A percentile compares a stretch with the other conserved stretches of the same genome.
Evolutionary conservation across 2,888 invertebrate species (phyloP).

Genomic region (Pharmacophagus antenor): DNA sequence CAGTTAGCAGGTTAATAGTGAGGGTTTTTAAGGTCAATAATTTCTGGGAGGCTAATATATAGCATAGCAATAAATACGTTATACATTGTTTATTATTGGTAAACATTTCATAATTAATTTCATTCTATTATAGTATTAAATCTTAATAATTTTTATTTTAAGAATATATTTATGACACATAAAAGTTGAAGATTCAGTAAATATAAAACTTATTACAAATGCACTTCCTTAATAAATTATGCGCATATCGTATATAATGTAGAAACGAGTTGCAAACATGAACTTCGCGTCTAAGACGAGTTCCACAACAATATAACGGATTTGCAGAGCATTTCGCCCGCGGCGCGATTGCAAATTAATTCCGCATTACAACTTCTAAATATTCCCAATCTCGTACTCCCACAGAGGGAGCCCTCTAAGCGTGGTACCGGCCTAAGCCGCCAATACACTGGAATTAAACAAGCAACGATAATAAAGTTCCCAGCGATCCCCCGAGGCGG

Average conservation of each 20-base stretch:
- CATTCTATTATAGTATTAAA: no score
- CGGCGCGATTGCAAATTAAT: constrained; percentile 61
- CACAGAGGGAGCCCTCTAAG: constrained; percentile 33
- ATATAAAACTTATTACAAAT: neutral
- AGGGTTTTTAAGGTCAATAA: no score
- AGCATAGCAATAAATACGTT: no score
- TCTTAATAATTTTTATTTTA: no score
- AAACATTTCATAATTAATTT: no score
- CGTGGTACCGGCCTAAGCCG: constrained; percentile 40
- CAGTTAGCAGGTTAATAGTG: no score
- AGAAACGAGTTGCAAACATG: no score
- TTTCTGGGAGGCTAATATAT: no score
- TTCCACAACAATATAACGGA: constrained; percentile 40
- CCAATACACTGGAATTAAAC: constrained; percentile 53
- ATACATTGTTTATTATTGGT: no score
- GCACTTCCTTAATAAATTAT: neutral
- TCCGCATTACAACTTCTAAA: constrained; percentile 58
- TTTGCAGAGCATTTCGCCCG: constrained; percentile 44
- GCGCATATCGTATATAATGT: neutral
- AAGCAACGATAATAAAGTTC: constrained; percentile 63
- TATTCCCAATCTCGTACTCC: constrained; percentile 43
- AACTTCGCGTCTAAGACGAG: constrained; percentile 2
- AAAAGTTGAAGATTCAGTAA: no score
- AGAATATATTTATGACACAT: no score
- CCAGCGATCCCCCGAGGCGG: constrained; percentile 64